These are phyloP conservation scores for Aricia agestis DNA, from an alignment of 1,140 invertebrate species.

Conservation along the genomic window DNA sequence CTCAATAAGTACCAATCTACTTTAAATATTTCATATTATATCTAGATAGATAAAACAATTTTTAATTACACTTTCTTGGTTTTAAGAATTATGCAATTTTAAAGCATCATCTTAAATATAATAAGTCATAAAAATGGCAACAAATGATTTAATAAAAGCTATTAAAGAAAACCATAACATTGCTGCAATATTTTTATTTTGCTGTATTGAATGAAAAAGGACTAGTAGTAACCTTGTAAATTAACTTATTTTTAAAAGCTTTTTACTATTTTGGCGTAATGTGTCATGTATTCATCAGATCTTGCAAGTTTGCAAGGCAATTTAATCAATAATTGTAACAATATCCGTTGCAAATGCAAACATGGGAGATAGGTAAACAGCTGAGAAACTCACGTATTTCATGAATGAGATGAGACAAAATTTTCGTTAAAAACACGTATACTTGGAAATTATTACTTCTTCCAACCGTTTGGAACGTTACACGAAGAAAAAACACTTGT, in stretches of 20 bases:
- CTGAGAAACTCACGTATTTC: neutral
- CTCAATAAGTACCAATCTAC: no score
- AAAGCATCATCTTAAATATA: no score
- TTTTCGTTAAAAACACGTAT: neutral
- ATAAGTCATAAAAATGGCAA: no score
- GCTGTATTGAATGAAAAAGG: neutral
- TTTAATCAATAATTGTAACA: conserved; percentile 34
- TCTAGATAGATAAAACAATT: no score
- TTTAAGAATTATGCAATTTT: no score
- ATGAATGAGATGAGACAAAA: neutral
- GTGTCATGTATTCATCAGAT: neutral
- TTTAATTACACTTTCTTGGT: no score
- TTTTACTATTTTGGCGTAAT: neutral
- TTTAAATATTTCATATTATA: no score
- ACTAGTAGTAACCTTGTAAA: neutral
- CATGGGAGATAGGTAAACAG: neutral
- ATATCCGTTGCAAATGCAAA: conserved; percentile 28
- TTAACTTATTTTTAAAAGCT: no score
- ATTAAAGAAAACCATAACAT: no score
- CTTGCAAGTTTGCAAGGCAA: neutral
- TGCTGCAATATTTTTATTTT: neutral
- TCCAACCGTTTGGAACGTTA: neutral
- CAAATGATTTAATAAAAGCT: no score
- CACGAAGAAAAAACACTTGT: neutral
- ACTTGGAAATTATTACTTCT: neutral